Conservation (phyloP, 1,140 invertebrate genomes). For the Pseudomyrmex concolor region DNA sequence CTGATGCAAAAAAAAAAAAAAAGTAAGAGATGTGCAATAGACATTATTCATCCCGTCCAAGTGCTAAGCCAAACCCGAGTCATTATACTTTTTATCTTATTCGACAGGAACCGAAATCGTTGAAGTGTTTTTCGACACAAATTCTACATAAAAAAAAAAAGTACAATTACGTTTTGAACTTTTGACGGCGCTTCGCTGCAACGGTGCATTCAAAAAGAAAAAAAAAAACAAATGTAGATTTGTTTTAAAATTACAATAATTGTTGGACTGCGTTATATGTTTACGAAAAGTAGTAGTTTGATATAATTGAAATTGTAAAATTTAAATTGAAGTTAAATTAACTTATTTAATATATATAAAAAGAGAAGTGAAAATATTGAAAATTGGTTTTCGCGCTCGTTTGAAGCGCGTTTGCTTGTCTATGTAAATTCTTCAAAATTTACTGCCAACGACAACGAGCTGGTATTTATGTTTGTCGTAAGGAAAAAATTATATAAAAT, state of each 20-base stretch:
- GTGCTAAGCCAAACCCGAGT: not conserved
- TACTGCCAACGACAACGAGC: too few relatives aligned
- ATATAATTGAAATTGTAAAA: slow-evolving; percentile 2
- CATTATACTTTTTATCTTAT: slow-evolving; percentile 43
- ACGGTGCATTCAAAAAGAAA: not conserved
- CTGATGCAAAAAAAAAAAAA: not conserved
- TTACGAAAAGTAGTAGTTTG: not conserved
- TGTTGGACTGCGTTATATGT: not conserved
- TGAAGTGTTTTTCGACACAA: not conserved
- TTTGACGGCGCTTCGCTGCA: not conserved
- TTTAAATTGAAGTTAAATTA: not conserved
- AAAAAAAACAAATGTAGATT: not conserved
- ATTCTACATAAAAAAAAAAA: not conserved
- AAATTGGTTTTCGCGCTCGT: too few relatives aligned
- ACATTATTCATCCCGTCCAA: slow-evolving; percentile 45
- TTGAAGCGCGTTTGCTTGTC: too few relatives aligned
- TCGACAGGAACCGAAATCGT: not conserved
- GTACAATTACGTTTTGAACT: too few relatives aligned
- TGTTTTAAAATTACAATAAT: not conserved
- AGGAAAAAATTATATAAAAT: too few relatives aligned
- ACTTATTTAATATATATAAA: too few relatives aligned
- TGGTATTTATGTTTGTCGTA: too few relatives aligned
- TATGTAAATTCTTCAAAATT: too few relatives aligned
- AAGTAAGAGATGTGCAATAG: slow-evolving; percentile 61
- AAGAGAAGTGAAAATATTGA: too few relatives aligned